Base-by-base conservation (phyloP, 2,113 vertebrate species). In the Oceanites oceanicus region DNA sequence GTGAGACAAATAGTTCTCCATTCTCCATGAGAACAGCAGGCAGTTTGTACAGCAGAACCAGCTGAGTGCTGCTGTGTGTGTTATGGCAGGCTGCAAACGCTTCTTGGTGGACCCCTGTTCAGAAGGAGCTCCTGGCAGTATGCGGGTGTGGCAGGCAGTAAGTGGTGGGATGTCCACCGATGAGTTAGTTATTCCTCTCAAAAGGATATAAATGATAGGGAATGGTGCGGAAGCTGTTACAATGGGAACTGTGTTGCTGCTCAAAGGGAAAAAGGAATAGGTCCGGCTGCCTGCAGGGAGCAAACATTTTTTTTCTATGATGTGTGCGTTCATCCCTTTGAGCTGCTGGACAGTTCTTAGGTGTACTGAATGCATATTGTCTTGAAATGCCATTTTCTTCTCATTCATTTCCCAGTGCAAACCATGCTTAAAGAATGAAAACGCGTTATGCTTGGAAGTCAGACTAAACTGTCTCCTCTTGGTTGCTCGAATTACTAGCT, bases 1-100 rank as follows among this genome's bases (percentile, higher is more conserved):
- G 52, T 13, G 73, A 89, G 62, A 85, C 83, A 94, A 92, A 94
- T 71, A 84, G 27, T 92, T 87, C 29, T 74, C 38, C 49, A 0
- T 92, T 92, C 66, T 88, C 44, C 10, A 11, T 62, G 76, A 87
- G 86, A 75, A 50, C 76, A 94, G 91, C 91, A 81, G 94, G 86
- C 65, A 79, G 81, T 63, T 49, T 52, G 65, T 71, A 8, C 30
- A 80, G 71, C 78, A 78, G 86, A 87, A 50, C 47, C 86, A 91
- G 79, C 61, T 36, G 71, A 66, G 75, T 34, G 76, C 75, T 88
- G 56, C 55, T 75, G 2, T 34, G 61, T 42, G 55, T 38, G 25
- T 70, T 44, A 30, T 14, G 58, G 58, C 70, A 93, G 75, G 45
- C 71, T 96, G 68, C n/a, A 61, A 8, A 36, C 47, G 71, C 29